These are phyloP conservation scores for Crocuta crocuta DNA, from an alignment of 2,113 vertebrate species.

Conservation along the genomic window DNA sequence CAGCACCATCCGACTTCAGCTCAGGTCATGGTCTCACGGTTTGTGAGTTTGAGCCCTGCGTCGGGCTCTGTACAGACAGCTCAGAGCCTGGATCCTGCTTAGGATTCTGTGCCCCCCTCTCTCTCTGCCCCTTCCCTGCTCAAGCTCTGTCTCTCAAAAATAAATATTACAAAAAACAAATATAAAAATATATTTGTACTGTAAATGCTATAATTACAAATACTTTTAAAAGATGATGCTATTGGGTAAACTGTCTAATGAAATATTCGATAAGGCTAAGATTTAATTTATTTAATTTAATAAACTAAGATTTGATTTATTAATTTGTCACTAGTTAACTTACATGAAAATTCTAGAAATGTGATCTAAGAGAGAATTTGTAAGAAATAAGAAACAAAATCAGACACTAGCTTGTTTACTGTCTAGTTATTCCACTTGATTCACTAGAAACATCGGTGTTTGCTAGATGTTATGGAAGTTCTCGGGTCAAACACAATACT, in stretches of 20 bases:
- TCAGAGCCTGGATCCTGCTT: no score
- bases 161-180: no score
- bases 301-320: not conserved
- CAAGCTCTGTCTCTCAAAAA: no score
- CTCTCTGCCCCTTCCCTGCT: no score
- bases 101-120: no score
- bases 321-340: not conserved
- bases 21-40: no score
- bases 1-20: no score
- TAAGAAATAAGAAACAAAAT: slow-evolving; percentile 35
- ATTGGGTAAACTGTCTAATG: not conserved
- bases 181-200: not conserved
- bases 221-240: not conserved
- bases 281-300: not conserved
- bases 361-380: not conserved
- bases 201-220: not conserved
- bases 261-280: not conserved
- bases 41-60: no score
- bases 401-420: not conserved
- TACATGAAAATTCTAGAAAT: not conserved
- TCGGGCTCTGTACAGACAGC: no score
- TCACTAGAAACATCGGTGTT: not conserved
- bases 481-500: slow-evolving; percentile 8
- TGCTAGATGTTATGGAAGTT: not conserved
- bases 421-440: not conserved